Evolutionary conservation across 1,140 invertebrate genomes (phyloP), one percentile per base, ranked within the genome.

Genomic region (Solenopsis fugax): DNA sequence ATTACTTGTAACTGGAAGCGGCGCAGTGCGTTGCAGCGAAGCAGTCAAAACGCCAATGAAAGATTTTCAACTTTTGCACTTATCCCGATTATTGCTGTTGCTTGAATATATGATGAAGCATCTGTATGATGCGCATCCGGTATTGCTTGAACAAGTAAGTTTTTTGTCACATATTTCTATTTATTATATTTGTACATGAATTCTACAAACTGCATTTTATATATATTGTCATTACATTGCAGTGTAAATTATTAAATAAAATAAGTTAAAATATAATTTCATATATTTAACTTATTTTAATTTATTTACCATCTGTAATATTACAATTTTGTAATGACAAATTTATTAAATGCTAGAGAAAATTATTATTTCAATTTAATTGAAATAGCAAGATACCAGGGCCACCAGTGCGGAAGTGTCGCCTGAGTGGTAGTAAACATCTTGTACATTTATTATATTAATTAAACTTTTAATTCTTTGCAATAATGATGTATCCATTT

Each of bases 51-150:
- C 95, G 65, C 95, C 96, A 6, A 95, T 97, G 93, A 95, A 96
- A 88, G 97, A 97, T 92, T 96, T 96, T 12, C 97, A 98, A 93
- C 96, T 99, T 24, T 96, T 99, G 85, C 96, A 98, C 91, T 95
- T 98, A 6, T 98, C 98, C 0, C 96, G 99, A 62, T 94, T 99
- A 48, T 95, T 99, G 29, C 96, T 99, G 16, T 96, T 99, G n/a
- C 96, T 99, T 84, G 99, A 99, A 93, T 99, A 99, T 92, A 96
- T 99, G 76, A 98, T 99, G 96, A 98, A 98, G 94, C 98, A 99
- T 96, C 95, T 99, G 24, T 99, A 99, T 93, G 98, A 99, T 93
- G 97, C 97, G 0, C 98, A 97, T 2, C 96, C 97, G 5, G 96
- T 96, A 45, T 94, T 98, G 65, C 94, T 98, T 9, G 97, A 98